Evolutionary conservation across 2,113 vertebrate genomes (phyloP), one percentile per base, ranked within the genome.

Genomic region (Apteryx mantelli): DNA sequence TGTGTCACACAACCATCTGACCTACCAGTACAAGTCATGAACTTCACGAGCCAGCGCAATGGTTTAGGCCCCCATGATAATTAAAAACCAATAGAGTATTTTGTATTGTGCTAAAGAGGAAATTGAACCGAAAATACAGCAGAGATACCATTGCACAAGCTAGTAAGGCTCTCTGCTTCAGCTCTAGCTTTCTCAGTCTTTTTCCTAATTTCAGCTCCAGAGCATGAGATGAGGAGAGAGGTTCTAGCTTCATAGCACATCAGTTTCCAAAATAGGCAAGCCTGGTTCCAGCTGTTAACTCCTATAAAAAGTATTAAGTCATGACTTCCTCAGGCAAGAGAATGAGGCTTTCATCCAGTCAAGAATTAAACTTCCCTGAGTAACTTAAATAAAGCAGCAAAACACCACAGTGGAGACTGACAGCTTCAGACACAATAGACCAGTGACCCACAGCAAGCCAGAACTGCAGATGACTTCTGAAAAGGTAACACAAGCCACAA

Each of bases 81-180:
- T 30, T 28, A 28, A 34, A 38, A 34, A 10, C 25, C 19, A 32
- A 11, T 13, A 11, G 50, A 26, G 10, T 5, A 15, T 20, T 60
- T 15, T 36, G 30, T 24, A 20, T 24, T 36, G 19, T 16, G 53
- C 60, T 68, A 25, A 28, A 85, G 56, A 56, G 25, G 28, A 28
- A 65, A 48, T 26, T 3, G 40, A 56, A 20, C 69, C 26, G 34
- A 20, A 36, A 28, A 53, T 8, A 26, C 24, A 56, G n/a, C 75
- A 40, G 28, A 36, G 46, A 58, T 0, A 0, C 30, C 38, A 10
- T 40, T 46, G n/a, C 9, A 13, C 12, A 24, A 44, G 36, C 1
- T 32, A 26, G 22, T 10, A 46, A 30, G 12, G 64, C 36, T 65
- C 26, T 19, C 63, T 78, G 73, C 46, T 52, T 58, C 64, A 36